Evolutionary conservation across 2,113 vertebrate species (phyloP).

Genomic region (Ptilorrhoa leucosticta): DNA sequence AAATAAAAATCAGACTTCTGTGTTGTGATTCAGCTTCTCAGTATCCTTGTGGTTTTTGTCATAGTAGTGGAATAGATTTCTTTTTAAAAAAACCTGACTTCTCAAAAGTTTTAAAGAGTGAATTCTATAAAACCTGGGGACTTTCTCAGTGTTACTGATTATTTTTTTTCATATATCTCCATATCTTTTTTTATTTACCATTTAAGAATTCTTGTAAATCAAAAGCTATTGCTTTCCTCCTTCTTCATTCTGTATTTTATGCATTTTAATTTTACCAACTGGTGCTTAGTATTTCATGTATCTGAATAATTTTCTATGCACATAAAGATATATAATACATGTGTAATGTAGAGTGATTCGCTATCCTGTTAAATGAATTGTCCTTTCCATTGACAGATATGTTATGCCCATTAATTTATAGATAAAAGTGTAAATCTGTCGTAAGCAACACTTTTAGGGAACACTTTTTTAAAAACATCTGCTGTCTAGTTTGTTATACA

Average conservation of each 20-base stretch:
- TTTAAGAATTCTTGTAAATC: neutral
- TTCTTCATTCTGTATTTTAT: neutral
- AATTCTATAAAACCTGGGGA: neutral
- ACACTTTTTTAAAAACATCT: neutral
- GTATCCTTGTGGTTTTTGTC: neutral
- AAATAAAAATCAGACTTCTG: neutral
- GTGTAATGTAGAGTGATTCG: neutral
- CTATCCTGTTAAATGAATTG: neutral
- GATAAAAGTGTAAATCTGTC: neutral
- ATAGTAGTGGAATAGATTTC: neutral
- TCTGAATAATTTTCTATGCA: neutral
- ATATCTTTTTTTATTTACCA: neutral
- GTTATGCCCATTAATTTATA: neutral
- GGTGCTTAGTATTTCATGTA: neutral
- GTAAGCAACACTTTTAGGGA: neutral
- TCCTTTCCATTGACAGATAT: neutral
- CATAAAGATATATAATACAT: neutral
- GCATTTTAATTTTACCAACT: neutral
- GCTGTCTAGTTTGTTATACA: neutral
- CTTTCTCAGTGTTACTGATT: neutral
- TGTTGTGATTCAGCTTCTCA: neutral
- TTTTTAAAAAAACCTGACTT: neutral
- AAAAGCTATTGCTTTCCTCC: neutral
- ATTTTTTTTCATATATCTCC: neutral
- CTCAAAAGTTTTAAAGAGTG: neutral